A percentile compares a stretch with the other conserved stretches of the same genome.
These are phyloP conservation scores for Drosophila prosaltans DNA, from an alignment of 1,140 invertebrate species.

Conservation along the genomic window DNA sequence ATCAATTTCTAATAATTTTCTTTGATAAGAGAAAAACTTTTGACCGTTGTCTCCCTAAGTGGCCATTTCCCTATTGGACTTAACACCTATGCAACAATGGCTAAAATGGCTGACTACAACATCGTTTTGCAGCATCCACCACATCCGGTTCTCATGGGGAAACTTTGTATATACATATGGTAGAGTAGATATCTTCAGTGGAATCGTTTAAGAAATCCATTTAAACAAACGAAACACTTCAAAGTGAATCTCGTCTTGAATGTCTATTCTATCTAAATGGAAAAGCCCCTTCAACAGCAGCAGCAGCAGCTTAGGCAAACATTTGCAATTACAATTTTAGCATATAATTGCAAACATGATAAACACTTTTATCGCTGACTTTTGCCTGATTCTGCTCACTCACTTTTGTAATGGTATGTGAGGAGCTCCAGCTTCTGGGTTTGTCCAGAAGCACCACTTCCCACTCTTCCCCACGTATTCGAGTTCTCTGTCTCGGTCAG, in stretches of 20 bases:
- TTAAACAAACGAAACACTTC: slow-evolving; percentile 78
- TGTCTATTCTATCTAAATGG: slow-evolving; percentile 62
- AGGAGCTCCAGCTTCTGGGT: slow-evolving; percentile 10
- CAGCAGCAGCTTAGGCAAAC: slow-evolving; percentile 70
- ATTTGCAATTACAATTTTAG: slow-evolving; percentile 82
- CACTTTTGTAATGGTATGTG: slow-evolving; percentile 27
- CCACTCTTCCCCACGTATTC: slow-evolving; percentile 60
- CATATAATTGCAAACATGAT: slow-evolving; percentile 82
- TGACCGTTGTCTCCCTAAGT: slow-evolving; percentile 33
- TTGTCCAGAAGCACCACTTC: slow-evolving; percentile 5
- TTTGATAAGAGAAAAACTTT: not conserved
- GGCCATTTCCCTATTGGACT: slow-evolving; percentile 30
- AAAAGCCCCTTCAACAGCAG: slow-evolving; percentile 44
- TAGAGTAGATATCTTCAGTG: slow-evolving; percentile 61
- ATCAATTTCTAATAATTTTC: slow-evolving; percentile 20
- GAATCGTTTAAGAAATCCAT: slow-evolving; percentile 81
- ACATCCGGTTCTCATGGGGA: slow-evolving; percentile 71
- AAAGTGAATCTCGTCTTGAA: slow-evolving; percentile 61
- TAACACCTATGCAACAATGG: slow-evolving; percentile 39
- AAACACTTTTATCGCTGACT: slow-evolving; percentile 76
- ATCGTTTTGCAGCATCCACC: slow-evolving; percentile 24
- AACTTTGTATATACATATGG: slow-evolving; percentile 31
- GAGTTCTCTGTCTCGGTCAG: slow-evolving; percentile 3
- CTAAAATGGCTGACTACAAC: slow-evolving; percentile 28
- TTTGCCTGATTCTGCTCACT: slow-evolving; percentile 29